phyloP scores from a whole-genome alignment of 2,113 vertebrate species.

The Hipposideros armiger region DNA sequence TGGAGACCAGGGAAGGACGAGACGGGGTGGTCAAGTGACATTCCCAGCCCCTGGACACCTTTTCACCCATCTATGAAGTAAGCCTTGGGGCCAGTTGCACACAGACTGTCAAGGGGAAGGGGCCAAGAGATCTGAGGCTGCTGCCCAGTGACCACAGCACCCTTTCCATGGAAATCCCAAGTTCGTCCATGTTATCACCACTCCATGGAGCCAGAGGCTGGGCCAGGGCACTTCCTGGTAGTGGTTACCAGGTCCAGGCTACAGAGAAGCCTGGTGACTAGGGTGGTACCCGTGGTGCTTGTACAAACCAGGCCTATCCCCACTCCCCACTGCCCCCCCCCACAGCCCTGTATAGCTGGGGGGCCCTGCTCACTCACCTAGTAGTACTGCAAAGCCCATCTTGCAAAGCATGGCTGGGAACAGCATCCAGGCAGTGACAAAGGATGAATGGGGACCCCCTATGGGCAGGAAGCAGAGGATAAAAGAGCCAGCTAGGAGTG shows the following conservation, averaged over 20 bases:
- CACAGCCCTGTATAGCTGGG: not conserved
- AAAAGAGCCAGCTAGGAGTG: not conserved
- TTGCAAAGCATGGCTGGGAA: conserved; percentile 91
- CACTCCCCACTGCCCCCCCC: not conserved
- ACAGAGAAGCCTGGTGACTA: not conserved
- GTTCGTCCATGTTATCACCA: not conserved
- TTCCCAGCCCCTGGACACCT: not conserved
- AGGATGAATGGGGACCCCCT: conserved; percentile 96
- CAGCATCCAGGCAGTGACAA: conserved; percentile 93
- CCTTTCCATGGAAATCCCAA: not conserved
- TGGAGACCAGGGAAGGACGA: conserved; percentile 77
- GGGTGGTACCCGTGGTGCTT: not conserved
- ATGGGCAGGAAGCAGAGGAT: not conserved
- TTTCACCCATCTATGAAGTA: not conserved
- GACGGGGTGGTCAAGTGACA: conserved; percentile 5
- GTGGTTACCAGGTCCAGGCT: not conserved
- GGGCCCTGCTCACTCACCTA: conserved; percentile 89
- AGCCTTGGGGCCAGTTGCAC: not conserved
- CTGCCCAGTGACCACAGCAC: not conserved
- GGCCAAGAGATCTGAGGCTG: not conserved
- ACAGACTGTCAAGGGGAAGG: not conserved
- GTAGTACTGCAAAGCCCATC: conserved; percentile 93
- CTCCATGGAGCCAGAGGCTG: not conserved
- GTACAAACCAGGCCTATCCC: not conserved
- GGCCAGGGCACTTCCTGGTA: not conserved